Percentiles rank a stretch among this genome's conserved stretches.
Evolutionary conservation across 2,888 invertebrate genomes (phyloP).

Genomic region (Amiota mariae): DNA sequence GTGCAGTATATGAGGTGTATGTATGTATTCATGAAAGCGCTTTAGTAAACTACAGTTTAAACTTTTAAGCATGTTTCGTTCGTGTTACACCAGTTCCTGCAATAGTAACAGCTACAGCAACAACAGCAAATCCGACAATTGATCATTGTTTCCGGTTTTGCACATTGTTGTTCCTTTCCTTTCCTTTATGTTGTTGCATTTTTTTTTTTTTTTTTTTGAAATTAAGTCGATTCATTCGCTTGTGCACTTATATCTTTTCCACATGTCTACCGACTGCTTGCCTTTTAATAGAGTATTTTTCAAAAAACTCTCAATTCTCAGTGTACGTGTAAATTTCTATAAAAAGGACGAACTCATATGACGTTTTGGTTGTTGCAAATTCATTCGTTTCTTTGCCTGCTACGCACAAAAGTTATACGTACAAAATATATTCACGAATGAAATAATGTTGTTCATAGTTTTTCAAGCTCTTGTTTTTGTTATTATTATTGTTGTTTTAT

Average conservation of each 20-base stretch:
- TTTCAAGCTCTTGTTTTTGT: background rate
- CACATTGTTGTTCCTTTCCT: slow-evolving; percentile 4
- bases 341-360: background rate
- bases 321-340: slow-evolving; percentile 2
- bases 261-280: background rate
- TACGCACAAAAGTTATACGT: background rate
- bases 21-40: too few relatives aligned
- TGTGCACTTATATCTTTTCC: background rate
- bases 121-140: slow-evolving; percentile 35
- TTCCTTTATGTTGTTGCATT: slow-evolving; percentile 9
- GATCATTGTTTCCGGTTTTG: slow-evolving; percentile 34
- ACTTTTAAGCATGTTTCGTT: slow-evolving; percentile 12
- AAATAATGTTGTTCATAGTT: background rate
- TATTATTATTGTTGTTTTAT: background rate
- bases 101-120: background rate
- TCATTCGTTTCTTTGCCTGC: background rate
- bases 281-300: slow-evolving; percentile 16
- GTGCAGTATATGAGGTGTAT: too few relatives aligned
- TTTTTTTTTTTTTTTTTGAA: too few relatives aligned
- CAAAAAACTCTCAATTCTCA: slow-evolving; percentile 3
- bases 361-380: background rate
- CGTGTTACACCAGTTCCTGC: slow-evolving; percentile 2
- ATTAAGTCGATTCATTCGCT: slow-evolving; percentile 29
- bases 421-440: background rate
- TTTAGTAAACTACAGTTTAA: slow-evolving; percentile 10